These are phyloP conservation scores for Paramuricea clavata DNA, from an alignment of 92 coral and sea anemone genomes.

Conservation along the genomic window DNA sequence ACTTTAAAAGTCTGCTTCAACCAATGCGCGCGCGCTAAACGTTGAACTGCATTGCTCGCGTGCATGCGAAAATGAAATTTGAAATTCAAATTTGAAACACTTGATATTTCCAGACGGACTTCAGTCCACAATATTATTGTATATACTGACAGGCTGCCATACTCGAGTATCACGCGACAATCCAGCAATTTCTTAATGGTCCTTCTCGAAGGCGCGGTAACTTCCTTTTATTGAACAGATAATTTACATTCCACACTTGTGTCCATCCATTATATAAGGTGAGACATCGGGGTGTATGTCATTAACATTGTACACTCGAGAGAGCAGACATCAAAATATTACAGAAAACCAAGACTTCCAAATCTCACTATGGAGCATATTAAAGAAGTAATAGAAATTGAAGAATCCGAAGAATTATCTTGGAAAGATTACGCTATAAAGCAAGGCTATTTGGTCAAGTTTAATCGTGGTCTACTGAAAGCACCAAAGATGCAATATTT, in stretches of 20 bases:
- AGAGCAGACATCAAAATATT: background rate
- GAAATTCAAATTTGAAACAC: background rate
- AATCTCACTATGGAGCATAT: background rate
- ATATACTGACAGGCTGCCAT: background rate
- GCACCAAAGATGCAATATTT: conserved; percentile 42
- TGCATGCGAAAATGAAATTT: background rate
- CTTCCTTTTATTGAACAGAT: background rate
- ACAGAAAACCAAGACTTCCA: background rate
- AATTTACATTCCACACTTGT: too few relatives aligned
- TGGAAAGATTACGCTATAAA: conserved; percentile 9
- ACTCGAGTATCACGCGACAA: background rate
- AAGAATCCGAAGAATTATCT: background rate
- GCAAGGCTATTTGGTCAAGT: conserved; percentile 40
- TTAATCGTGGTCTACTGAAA: conserved; percentile 26
- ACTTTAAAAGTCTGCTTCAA: too few relatives aligned
- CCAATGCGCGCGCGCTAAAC: too few relatives aligned
- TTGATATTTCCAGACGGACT: background rate
- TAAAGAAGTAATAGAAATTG: background rate
- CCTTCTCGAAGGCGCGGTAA: background rate
- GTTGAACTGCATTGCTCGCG: too few relatives aligned
- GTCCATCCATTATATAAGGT: too few relatives aligned
- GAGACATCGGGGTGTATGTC: background rate
- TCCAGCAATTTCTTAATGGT: background rate
- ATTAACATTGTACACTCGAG: background rate
- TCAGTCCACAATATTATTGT: background rate